Base-by-base conservation (phyloP, 1,140 invertebrate genomes). In the Tetramorium simillimum region DNA sequence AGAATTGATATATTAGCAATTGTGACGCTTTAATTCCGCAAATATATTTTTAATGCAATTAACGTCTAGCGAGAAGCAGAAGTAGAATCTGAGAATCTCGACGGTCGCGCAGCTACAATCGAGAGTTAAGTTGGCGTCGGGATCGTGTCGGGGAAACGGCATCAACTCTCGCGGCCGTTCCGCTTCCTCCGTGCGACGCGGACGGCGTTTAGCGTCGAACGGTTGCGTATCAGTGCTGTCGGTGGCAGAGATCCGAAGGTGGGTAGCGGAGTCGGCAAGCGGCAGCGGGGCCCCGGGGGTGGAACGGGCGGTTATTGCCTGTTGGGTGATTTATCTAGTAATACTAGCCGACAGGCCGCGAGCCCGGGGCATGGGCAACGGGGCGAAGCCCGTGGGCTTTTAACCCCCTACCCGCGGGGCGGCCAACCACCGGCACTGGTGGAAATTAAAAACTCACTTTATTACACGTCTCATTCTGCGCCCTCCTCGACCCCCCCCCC, bases 401-500 rank as follows among this genome's bases (percentile, higher is more conserved):
- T 90, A 92, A 84, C 80, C 92, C 93, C 92, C 93, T 92, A 93
- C 87, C 88, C 92, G 87, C 72, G 90, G 91, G 33, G 72, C 49
- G 90, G 91, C 92, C 91, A 91, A 93, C 92, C 92, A 86, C 92
- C 93, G 93, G 90, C 92, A 93, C 91, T 91, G 92, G 90, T 95
- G 94, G 92, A 95, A 95, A 95, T 95, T 95, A 95, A 95, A 95
- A 95, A 95, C 94, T 95, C 94, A 95, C 95, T 95, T 95, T 95
- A 95, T 95, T 95, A 95, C 95, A 95, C 93, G 94, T 95, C 94
- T 95, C 95, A 94, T 95, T 95, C 94, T 94, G 86, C 89, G 85
- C 89, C 87, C 88, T 84, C 87, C 43, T 21, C 76, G 76, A n/a
- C 69, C 40, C 60, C 33, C 3, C 3, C 33, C 0, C 33, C 33